Base-by-base conservation (phyloP, 2,113 vertebrate genomes). In the Dicaeum eximium region DNA sequence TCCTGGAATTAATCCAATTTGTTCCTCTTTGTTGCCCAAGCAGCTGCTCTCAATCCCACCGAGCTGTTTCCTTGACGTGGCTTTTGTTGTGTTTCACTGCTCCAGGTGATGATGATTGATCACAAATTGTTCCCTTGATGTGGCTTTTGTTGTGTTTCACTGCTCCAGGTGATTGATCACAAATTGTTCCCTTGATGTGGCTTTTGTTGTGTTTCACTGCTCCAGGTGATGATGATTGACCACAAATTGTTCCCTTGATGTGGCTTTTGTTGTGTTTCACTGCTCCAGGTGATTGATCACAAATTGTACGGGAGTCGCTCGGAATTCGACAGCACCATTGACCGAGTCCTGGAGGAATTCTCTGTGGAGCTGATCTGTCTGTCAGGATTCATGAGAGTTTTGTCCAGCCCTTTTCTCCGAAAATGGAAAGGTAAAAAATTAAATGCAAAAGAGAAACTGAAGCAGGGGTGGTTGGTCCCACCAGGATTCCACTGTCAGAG, bases 321-420 rank as follows among this genome's bases (percentile, higher is more conserved):
- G 0, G 99, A 99, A 91, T 99, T 99, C 17, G 99, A 99, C 61
- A 92, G 95, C 96, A 99, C 98, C 12, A 98, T 99, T 1, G 98
- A 99, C 87, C 95, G 16, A 2, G 98, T 99, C 45, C 97, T 99
- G 93, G 97, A 99, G 69, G 99, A 99, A 71, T 99, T 99, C 1
- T 93, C 97, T 11, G 97, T 99, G 94, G 98, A 99, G 92, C 92
- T 99, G 70, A 97, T 99, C 62, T 99, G 99, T 48, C 97, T 99
- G 24, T 98, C 98, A 6, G 99, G 99, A 10, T 99, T 99, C 96
- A 98, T 97, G 98, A 98, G 99, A 80, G 98, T 98, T 94, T 95
- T 99, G 82, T 98, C 98, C 0, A 98, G 97, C n/a, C 74, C 96
- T 25, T 99, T 99, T 8, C 98, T 99, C 57, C 98, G 91, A 56